phyloP scores from a whole-genome alignment of 1,140 invertebrate genomes.

The Lethocerus indicus region DNA sequence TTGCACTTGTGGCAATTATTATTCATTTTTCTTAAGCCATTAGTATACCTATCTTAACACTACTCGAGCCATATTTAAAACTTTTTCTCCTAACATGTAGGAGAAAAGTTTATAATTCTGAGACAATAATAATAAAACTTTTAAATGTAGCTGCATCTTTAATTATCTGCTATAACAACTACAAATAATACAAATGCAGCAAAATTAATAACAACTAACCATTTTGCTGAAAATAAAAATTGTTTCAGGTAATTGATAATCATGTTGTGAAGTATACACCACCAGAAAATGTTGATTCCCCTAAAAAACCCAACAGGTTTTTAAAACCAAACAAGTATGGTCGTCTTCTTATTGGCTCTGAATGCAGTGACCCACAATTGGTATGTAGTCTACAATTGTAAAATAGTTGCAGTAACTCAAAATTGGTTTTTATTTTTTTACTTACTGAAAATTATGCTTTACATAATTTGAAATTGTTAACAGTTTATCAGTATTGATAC shows the following conservation, averaged over 20 bases:
- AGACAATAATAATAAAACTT: too few relatives aligned
- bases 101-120: too few relatives aligned
- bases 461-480: too few relatives aligned
- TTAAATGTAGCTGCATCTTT: too few relatives aligned
- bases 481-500: not conserved
- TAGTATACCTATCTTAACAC: too few relatives aligned
- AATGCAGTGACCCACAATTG: slow-evolving; percentile 63
- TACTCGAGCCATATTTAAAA: too few relatives aligned
- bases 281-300: slow-evolving; percentile 57
- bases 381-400: slow-evolving; percentile 21
- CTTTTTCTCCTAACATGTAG: too few relatives aligned
- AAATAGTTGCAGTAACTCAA: not conserved
- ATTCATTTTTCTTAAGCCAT: too few relatives aligned
- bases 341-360: slow-evolving; percentile 73
- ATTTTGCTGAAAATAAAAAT: too few relatives aligned
- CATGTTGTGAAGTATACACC: slow-evolving; percentile 86
- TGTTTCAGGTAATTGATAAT: slow-evolving; percentile 71
- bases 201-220: too few relatives aligned
- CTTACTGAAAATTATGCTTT: not conserved
- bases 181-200: too few relatives aligned
- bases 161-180: too few relatives aligned
- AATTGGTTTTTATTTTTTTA: not conserved
- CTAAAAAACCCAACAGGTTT: slow-evolving; percentile 24
- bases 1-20: not conserved
- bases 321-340: slow-evolving; percentile 35